Conservation (phyloP, 2,113 vertebrate genomes). For the Heterotilapia buettikoferi region DNA sequence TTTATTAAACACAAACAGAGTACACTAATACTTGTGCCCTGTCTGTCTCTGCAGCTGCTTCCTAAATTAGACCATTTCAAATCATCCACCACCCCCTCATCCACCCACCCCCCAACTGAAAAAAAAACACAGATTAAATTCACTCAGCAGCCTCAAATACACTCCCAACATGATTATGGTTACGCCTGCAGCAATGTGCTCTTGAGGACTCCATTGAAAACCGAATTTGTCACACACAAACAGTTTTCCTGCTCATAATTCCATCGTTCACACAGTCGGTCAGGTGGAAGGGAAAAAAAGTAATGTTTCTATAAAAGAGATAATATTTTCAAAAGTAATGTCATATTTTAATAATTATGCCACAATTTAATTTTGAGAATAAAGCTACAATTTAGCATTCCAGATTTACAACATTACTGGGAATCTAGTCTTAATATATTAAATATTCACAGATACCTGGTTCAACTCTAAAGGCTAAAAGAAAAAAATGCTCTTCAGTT, state of each 20-base stretch:
- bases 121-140: constrained; percentile 13
- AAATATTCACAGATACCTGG: background rate
- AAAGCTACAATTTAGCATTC: background rate
- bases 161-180: constrained; percentile 10
- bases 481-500: background rate
- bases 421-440: background rate
- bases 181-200: background rate
- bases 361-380: background rate
- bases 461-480: background rate
- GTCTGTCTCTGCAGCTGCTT: constrained; percentile 18
- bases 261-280: background rate
- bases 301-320: background rate
- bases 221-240: background rate
- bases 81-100: constrained; percentile 3
- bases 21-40: background rate
- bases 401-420: background rate
- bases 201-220: background rate
- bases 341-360: background rate
- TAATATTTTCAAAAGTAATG: background rate
- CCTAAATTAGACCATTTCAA: constrained; percentile 32
- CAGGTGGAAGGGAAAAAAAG: background rate
- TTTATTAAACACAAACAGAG: background rate
- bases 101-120: background rate
- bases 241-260: background rate
- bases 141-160: background rate